These are phyloP conservation scores for Microtus ochrogaster DNA, from an alignment of 2,113 vertebrate genomes.

Conservation along the genomic window DNA sequence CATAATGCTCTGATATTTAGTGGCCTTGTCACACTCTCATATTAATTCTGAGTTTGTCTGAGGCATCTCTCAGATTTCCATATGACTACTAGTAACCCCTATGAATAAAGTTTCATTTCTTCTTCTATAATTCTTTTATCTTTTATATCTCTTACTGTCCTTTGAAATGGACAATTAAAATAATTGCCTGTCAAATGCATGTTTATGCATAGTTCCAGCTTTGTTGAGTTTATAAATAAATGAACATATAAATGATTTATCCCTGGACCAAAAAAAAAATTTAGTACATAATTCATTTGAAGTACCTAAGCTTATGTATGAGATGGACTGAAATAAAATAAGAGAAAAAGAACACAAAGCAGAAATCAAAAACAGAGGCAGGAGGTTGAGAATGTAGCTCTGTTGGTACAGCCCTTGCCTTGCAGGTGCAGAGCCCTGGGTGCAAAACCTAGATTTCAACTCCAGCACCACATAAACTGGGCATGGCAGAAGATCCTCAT, in stretches of 20 bases:
- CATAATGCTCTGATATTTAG: neutral
- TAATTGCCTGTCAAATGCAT: neutral
- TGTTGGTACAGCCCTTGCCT: neutral
- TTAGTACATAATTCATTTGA: neutral
- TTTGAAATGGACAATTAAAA: constrained; percentile 28
- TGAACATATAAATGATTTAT: neutral
- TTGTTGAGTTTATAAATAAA: neutral
- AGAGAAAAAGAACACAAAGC: neutral
- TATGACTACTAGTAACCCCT: neutral
- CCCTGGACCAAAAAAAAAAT: neutral
- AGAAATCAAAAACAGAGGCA: neutral
- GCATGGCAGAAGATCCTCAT: neutral
- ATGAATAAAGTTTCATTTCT: neutral
- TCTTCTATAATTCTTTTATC: constrained; percentile 11
- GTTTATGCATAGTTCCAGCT: neutral
- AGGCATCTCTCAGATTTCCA: neutral
- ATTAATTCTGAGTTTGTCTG: constrained; percentile 20
- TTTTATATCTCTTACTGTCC: constrained; percentile 23
- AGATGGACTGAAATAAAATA: neutral
- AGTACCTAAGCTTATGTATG: neutral
- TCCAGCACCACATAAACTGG: neutral
- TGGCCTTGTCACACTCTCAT: neutral
- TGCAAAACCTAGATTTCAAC: neutral
- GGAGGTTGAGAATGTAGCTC: too few species aligned
- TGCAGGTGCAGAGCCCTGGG: neutral